phyloP scores from a whole-genome alignment of 2,113 vertebrate species.

The Geococcyx californianus region DNA sequence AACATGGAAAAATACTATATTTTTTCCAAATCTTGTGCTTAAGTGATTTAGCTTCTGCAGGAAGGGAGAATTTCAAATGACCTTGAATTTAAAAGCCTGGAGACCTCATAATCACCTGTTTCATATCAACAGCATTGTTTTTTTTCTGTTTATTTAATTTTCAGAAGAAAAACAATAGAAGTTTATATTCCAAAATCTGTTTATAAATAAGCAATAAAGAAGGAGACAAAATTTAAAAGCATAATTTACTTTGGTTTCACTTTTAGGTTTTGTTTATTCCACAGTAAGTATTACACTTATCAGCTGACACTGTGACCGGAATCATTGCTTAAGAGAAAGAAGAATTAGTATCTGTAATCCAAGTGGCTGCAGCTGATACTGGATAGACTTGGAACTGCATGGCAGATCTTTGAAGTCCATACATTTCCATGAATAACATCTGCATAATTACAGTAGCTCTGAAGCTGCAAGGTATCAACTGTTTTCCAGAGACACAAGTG shows the following conservation, averaged over 20 bases:
- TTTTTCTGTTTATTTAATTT: background rate
- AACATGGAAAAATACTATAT: background rate
- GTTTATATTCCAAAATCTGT: background rate
- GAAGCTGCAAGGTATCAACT: background rate
- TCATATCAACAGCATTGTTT: background rate
- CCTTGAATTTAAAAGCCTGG: background rate
- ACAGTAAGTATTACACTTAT: background rate
- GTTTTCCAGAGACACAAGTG: background rate
- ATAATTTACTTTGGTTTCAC: background rate
- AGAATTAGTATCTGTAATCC: background rate
- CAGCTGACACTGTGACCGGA: accelerated
- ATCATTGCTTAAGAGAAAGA: background rate
- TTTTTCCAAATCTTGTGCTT: background rate
- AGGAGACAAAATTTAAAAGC: background rate
- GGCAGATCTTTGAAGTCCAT: background rate
- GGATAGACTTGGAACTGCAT: background rate
- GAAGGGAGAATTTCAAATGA: background rate
- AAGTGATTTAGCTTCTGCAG: background rate
- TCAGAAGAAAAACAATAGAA: background rate
- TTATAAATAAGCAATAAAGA: background rate
- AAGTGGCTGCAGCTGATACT: background rate
- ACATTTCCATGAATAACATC: background rate
- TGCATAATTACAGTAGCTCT: background rate
- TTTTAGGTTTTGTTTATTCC: background rate
- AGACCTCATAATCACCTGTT: background rate